These are phyloP conservation scores for Clarias batrachus DNA, from an alignment of 2,113 vertebrate species.

Conservation along the genomic window DNA sequence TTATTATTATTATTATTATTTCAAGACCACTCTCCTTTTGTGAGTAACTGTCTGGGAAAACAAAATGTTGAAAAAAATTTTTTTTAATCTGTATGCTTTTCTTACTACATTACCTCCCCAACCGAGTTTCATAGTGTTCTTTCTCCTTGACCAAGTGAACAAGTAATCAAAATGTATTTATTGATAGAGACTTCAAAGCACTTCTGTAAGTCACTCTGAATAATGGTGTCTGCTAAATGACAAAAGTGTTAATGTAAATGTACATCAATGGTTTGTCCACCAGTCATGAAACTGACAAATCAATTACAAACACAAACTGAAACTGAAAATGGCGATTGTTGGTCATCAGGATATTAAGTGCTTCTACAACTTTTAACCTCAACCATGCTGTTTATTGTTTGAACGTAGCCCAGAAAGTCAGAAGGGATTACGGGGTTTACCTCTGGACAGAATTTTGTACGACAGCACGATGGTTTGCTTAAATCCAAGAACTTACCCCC, in stretches of 20 bases:
- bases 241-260: no score
- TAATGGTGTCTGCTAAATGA: no score
- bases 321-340: neutral
- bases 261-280: neutral
- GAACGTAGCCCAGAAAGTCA: constrained; percentile 21
- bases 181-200: no score
- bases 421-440: constrained; percentile 42
- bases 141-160: no score
- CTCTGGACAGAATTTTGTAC: constrained; percentile 42
- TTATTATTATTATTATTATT: neutral
- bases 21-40: neutral
- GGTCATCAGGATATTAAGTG: neutral
- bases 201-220: no score
- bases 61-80: no score
- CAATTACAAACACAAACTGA: constrained; percentile 27
- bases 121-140: no score
- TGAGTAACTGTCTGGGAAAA: neutral
- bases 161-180: no score
- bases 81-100: no score
- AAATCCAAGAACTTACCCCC: constrained; percentile 47
- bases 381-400: constrained; percentile 9
- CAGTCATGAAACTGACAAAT: constrained; percentile 7
- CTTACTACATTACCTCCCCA: no score
- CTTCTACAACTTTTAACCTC: constrained; percentile 10
- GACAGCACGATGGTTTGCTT: constrained; percentile 47